These are phyloP conservation scores for Benthosema pterotum DNA, from an alignment of 2,797 vertebrate species.

Conservation along the genomic window DNA sequence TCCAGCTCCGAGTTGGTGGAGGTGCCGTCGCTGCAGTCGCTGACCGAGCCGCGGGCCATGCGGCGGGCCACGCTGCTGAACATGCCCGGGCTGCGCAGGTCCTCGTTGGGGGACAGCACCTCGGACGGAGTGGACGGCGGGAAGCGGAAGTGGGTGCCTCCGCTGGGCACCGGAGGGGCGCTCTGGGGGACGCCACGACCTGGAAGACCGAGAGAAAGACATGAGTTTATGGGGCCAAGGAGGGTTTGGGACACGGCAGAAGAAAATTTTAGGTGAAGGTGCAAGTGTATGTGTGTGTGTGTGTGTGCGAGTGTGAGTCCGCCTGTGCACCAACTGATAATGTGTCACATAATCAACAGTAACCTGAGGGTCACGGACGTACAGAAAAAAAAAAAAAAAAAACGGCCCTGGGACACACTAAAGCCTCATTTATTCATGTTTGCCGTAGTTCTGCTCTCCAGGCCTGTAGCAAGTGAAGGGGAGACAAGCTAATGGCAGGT, in stretches of 20 bases:
- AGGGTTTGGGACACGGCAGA: background rate
- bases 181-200: conserved; percentile 90
- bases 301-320: background rate
- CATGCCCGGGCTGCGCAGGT: conserved; percentile 81
- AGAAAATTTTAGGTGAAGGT: background rate
- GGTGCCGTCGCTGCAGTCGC: conserved; percentile 92
- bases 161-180: conserved; percentile 87
- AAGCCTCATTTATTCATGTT: too few species aligned
- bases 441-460: too few species aligned
- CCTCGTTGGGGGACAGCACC: conserved; percentile 87
- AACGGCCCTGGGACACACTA: conserved; percentile 47
- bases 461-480: too few species aligned
- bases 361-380: conserved; percentile 40
- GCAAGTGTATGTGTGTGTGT: too few species aligned
- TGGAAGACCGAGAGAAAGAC: conserved; percentile 39
- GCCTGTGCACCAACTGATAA: too few species aligned
- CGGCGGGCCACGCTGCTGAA: conserved; percentile 87
- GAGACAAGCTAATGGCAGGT: too few species aligned
- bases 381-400: too few species aligned
- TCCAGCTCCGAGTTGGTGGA: conserved; percentile 91
- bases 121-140: conserved; percentile 90
- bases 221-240: background rate
- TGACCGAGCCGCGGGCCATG: conserved; percentile 88
- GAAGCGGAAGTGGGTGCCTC: conserved; percentile 88
- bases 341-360: conserved; percentile 33